Conservation (phyloP, 2,888 invertebrate genomes). For the Zaprionus lineosus region DNA sequence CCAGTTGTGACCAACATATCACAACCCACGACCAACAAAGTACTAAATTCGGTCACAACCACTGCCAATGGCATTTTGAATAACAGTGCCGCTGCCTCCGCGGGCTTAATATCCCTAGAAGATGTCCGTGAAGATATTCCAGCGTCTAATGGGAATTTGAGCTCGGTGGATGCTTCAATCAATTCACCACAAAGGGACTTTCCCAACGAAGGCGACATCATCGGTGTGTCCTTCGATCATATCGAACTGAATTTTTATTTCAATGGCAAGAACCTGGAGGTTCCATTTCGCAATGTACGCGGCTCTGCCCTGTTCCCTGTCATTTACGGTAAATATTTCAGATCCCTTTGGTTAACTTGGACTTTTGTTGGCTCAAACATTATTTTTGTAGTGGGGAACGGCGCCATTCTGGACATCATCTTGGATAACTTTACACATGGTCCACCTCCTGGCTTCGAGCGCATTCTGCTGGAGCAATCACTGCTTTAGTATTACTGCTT, state of each 20-base stretch:
- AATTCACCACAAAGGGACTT: slow-evolving; percentile 79
- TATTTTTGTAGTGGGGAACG: slow-evolving; percentile 94
- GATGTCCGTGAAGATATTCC: slow-evolving; percentile 81
- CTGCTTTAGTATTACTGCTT: slow-evolving; percentile 89
- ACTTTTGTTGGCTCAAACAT: slow-evolving; percentile 24
- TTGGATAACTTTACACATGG: slow-evolving; percentile 94
- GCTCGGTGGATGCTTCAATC: slow-evolving; percentile 28
- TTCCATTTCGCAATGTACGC: slow-evolving; percentile 93
- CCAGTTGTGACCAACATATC: slow-evolving; percentile 67
- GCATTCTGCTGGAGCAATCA: slow-evolving; percentile 98
- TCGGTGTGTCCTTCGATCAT: slow-evolving; percentile 96
- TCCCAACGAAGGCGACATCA: slow-evolving; percentile 93
- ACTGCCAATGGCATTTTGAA: slow-evolving; percentile 60
- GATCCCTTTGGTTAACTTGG: background rate
- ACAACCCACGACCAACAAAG: slow-evolving; percentile 48
- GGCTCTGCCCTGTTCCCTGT: slow-evolving; percentile 94
- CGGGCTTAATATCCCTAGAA: slow-evolving; percentile 80
- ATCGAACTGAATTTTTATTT: slow-evolving; percentile 96
- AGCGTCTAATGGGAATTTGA: slow-evolving; percentile 63
- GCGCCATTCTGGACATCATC: slow-evolving; percentile 97
- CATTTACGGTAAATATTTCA: slow-evolving; percentile 89
- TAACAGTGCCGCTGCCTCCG: slow-evolving; percentile 66
- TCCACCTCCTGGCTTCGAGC: slow-evolving; percentile 94
- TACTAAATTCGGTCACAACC: slow-evolving; percentile 32
- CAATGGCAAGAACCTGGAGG: slow-evolving; percentile 94